phyloP scores from a whole-genome alignment of 2,797 vertebrate genomes.

The Gallinago solitaria region DNA sequence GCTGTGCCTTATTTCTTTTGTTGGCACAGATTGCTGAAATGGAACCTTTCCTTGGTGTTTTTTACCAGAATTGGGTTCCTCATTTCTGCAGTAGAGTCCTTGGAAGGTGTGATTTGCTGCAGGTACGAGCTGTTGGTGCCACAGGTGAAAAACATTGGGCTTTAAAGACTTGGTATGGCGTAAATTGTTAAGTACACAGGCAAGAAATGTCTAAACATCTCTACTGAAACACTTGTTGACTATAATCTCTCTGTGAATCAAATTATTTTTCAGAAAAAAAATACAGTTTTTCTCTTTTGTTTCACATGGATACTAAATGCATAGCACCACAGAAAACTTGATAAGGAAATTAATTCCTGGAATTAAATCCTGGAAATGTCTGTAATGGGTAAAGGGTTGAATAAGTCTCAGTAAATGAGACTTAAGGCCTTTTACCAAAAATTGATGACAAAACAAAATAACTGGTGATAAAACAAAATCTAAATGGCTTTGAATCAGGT shows the following conservation, averaged over 20 bases:
- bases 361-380: neutral
- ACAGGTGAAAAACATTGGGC: neutral
- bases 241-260: neutral
- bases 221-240: neutral
- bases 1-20: neutral
- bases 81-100: neutral
- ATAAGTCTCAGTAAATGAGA: neutral
- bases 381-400: neutral
- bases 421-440: neutral
- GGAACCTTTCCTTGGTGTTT: neutral
- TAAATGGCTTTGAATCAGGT: neutral
- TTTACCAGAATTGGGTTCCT: neutral
- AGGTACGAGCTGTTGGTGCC: neutral
- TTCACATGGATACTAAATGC: neutral
- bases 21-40: accelerated
- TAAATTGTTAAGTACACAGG: neutral
- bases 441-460: neutral
- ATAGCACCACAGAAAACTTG: neutral
- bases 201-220: neutral
- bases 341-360: neutral
- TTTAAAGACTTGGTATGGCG: neutral
- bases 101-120: neutral
- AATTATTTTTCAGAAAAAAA: neutral
- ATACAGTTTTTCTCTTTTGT: neutral
- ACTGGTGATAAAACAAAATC: neutral